Percentiles rank a stretch among this genome's conserved stretches.
These are phyloP conservation scores for Empidonax traillii DNA, from an alignment of 2,113 vertebrate species.

Conservation along the genomic window DNA sequence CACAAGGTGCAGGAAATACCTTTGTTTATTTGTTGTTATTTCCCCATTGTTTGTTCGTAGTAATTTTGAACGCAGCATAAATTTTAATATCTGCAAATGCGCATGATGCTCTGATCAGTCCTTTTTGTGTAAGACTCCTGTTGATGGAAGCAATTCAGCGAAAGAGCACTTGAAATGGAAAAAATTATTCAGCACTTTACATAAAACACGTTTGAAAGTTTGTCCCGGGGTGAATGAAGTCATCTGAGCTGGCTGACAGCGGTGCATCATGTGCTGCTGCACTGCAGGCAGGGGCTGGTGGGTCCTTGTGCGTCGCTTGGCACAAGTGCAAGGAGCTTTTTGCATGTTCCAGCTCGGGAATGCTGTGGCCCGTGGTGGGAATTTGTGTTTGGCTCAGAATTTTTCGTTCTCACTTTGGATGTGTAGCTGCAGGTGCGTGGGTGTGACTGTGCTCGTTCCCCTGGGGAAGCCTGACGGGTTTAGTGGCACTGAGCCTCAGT, in stretches of 20 bases:
- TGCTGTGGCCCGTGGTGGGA: neutral
- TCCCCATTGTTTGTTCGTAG: neutral
- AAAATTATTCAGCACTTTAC: neutral
- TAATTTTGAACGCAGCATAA: neutral
- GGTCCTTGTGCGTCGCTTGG: neutral
- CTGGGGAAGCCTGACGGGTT: neutral
- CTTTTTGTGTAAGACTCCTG: neutral
- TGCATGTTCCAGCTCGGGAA: neutral
- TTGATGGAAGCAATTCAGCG: neutral
- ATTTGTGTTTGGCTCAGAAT: neutral
- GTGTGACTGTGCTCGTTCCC: rapidly evolving
- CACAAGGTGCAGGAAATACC: neutral
- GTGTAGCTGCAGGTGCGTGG: neutral
- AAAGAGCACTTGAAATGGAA: neutral
- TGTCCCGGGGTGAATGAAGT: neutral
- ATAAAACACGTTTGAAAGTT: neutral
- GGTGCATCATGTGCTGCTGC: neutral
- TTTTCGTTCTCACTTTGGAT: neutral
- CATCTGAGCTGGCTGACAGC: neutral
- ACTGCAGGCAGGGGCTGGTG: neutral
- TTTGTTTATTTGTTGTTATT: neutral
- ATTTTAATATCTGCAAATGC: neutral
- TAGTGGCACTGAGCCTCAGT: rapidly evolving
- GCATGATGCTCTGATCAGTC: neutral
- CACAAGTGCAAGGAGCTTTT: neutral